These are phyloP conservation scores for Ceyx erithaca DNA, from an alignment of 2,797 vertebrate genomes.

Conservation along the genomic window DNA sequence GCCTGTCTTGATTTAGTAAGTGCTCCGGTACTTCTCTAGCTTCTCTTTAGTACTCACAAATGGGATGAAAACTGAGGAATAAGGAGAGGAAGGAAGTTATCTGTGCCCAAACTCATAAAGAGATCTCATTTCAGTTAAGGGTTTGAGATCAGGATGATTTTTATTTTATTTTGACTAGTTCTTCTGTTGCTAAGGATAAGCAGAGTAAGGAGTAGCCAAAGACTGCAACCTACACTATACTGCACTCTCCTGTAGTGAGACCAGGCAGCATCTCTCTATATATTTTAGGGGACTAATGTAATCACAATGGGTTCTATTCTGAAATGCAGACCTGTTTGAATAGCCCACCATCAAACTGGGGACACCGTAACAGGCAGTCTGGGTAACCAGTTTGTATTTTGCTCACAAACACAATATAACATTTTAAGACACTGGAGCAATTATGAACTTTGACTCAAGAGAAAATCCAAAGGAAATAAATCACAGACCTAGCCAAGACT, in stretches of 20 bases:
- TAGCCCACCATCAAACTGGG: not conserved
- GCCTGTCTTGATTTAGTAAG: conserved; percentile 49
- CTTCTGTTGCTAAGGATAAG: not conserved
- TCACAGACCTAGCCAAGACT: not conserved
- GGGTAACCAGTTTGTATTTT: not conserved
- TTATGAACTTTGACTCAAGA: not conserved
- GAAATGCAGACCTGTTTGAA: not conserved
- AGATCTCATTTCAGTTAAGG: not conserved
- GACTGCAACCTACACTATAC: not conserved
- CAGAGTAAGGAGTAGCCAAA: not conserved
- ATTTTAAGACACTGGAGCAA: not conserved
- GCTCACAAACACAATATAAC: not conserved
- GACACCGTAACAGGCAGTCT: not conserved
- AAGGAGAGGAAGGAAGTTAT: not conserved
- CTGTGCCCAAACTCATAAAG: not conserved
- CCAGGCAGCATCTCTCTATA: not conserved
- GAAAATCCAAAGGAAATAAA: not conserved
- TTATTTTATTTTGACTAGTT: not conserved
- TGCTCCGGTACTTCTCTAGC: not conserved
- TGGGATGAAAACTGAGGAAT: not conserved
- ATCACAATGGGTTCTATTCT: not conserved
- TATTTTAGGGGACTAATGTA: not conserved
- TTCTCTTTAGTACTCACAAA: not conserved
- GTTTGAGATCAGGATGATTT: not conserved
- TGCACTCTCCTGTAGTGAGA: not conserved